These are phyloP conservation scores for Olivierus martensii DNA, from an alignment of 1,140 invertebrate genomes.

Conservation along the genomic window DNA sequence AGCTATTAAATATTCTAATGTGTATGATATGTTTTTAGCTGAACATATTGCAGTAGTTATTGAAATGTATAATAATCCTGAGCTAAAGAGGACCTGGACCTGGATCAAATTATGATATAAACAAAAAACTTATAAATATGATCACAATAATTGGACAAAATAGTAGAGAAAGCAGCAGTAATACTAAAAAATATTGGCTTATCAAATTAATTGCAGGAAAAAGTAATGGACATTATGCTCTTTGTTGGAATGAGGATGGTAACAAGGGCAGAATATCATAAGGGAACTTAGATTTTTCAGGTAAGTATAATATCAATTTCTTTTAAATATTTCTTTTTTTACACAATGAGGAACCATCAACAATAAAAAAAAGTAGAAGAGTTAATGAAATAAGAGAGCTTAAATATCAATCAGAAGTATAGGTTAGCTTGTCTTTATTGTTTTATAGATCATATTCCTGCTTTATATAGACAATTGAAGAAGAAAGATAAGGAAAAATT, in stretches of 20 bases:
- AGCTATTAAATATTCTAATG: not conserved
- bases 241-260: not conserved
- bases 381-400: not conserved
- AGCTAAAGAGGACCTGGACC: not conserved
- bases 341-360: slow-evolving; percentile 4
- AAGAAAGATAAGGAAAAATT: slow-evolving; percentile 1
- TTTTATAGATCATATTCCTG: slow-evolving; percentile 7
- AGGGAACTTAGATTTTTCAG: slow-evolving; percentile 5
- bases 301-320: slow-evolving; percentile 7
- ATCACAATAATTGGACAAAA: not conserved
- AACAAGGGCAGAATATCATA: not conserved
- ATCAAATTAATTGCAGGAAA: not conserved
- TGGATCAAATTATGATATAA: not conserved
- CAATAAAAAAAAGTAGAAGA: slow-evolving; percentile 7
- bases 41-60: not conserved
- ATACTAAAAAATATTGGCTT: not conserved
- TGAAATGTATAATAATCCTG: not conserved
- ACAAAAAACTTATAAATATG: not conserved
- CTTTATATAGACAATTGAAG: slow-evolving; percentile 2
- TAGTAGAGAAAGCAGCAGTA: not conserved
- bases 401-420: slow-evolving; percentile 1
- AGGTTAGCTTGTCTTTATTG: slow-evolving; percentile 12
- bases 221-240: not conserved
- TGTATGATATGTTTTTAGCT: not conserved
- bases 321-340: slow-evolving; percentile 8